Conservation (phyloP, 2,797 vertebrate genomes). For the Brachymystax lenok region DNA sequence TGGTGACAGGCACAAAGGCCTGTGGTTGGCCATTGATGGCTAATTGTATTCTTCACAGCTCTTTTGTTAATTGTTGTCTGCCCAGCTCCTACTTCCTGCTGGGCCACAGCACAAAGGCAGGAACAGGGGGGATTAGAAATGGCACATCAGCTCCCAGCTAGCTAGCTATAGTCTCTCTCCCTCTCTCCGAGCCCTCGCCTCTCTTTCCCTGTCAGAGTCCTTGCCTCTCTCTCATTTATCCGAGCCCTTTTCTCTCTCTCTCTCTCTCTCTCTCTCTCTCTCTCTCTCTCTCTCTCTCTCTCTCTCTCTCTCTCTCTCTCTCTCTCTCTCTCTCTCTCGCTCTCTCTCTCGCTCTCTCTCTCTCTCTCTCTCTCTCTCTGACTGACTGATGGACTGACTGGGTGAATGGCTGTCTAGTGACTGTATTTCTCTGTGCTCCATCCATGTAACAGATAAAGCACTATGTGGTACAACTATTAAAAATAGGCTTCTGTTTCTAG, state of each 20-base stretch:
- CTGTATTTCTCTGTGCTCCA: neutral
- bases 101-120: constrained; percentile 84
- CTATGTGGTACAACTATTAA: neutral
- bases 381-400: neutral
- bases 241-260: neutral
- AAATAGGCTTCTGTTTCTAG: neutral
- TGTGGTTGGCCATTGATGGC: constrained; percentile 86
- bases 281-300: neutral
- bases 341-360: constrained; percentile 19
- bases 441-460: neutral
- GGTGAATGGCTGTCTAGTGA: neutral
- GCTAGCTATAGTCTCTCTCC: constrained; percentile 56
- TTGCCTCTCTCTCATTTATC: neutral
- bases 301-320: constrained; percentile 30
- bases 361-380: constrained; percentile 17
- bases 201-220: constrained; percentile 5
- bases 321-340: constrained; percentile 3
- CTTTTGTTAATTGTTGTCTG: constrained; percentile 91
- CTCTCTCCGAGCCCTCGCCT: neutral
- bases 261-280: neutral
- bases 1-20: constrained; percentile 86
- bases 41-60: constrained; percentile 89
- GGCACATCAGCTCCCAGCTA: constrained; percentile 69
- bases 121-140: constrained; percentile 85
- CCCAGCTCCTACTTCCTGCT: constrained; percentile 87